Conservation (phyloP, 2,797 vertebrate species). For the Diceros bicornis region DNA sequence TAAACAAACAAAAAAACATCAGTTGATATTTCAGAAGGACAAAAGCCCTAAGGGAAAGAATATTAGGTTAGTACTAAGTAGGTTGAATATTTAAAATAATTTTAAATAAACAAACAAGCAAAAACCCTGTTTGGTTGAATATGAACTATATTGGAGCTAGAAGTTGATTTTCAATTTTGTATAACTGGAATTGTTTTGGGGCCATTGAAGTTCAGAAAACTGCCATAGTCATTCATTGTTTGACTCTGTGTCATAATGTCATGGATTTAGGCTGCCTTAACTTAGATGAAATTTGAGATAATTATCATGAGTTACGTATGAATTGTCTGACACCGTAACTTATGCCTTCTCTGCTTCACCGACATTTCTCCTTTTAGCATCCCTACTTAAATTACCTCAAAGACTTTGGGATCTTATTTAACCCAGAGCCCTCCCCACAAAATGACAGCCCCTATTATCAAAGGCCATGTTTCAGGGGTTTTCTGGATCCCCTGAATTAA, state of each 20-base stretch:
- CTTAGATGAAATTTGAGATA: slow-evolving; percentile 6
- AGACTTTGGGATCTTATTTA: background rate
- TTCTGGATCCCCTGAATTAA: background rate
- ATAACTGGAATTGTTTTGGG: background rate
- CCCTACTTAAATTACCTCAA: background rate
- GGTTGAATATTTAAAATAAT: background rate
- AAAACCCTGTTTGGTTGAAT: background rate
- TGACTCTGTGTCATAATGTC: background rate
- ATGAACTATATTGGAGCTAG: background rate
- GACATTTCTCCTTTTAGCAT: background rate
- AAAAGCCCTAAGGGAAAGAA: background rate
- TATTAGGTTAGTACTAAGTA: background rate
- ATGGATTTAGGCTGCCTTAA: background rate
- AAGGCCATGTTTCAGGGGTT: background rate
- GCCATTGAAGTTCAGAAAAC: background rate
- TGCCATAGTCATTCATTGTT: background rate
- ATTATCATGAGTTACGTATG: background rate
- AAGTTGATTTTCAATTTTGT: background rate
- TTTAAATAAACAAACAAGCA: background rate
- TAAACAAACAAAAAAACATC: background rate
- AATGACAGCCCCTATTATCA: background rate
- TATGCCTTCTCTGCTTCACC: background rate
- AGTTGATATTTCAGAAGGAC: background rate
- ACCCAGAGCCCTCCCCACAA: background rate
- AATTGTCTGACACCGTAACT: background rate